A percentile compares a stretch with the other conserved stretches of the same genome.
Conservation (phyloP, 2,113 vertebrate genomes). For the Hyla sarda region DNA sequence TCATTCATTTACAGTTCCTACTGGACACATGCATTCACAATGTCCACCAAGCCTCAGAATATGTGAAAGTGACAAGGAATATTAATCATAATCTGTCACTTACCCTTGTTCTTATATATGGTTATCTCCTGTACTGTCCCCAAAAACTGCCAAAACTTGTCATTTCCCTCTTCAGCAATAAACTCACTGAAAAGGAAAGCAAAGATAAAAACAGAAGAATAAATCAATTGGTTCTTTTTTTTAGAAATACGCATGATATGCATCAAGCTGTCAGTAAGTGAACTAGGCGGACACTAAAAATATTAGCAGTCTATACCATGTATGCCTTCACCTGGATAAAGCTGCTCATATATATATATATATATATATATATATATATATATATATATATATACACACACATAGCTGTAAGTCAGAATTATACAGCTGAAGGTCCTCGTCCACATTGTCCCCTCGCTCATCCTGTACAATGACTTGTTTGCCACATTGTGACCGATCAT, state of each 20-base stretch:
- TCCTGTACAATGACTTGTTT: no score
- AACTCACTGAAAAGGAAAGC: slow-evolving; percentile 85
- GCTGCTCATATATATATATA: not conserved
- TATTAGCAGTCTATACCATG: no score
- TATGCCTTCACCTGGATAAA: not conserved
- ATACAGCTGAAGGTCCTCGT: no score
- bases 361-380: no score
- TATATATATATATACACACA: no score
- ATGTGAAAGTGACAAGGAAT: not conserved
- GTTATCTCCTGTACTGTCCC: slow-evolving; percentile 93
- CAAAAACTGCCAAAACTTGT: slow-evolving; percentile 98
- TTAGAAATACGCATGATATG: not conserved
- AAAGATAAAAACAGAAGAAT: slow-evolving; percentile 55
- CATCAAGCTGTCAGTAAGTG: not conserved
- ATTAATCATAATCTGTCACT: slow-evolving; percentile 57
- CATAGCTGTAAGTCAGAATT: no score
- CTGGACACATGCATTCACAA: no score
- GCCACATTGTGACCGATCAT: no score
- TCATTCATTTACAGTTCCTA: no score
- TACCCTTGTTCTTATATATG: slow-evolving; percentile 90
- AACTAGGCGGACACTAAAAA: not conserved
- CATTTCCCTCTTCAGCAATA: slow-evolving; percentile 92
- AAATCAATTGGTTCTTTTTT: not conserved
- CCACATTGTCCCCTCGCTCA: no score
- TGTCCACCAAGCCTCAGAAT: not conserved